These are phyloP conservation scores for Chaenogobius annularis DNA, from an alignment of 2,113 vertebrate genomes.

Conservation along the genomic window DNA sequence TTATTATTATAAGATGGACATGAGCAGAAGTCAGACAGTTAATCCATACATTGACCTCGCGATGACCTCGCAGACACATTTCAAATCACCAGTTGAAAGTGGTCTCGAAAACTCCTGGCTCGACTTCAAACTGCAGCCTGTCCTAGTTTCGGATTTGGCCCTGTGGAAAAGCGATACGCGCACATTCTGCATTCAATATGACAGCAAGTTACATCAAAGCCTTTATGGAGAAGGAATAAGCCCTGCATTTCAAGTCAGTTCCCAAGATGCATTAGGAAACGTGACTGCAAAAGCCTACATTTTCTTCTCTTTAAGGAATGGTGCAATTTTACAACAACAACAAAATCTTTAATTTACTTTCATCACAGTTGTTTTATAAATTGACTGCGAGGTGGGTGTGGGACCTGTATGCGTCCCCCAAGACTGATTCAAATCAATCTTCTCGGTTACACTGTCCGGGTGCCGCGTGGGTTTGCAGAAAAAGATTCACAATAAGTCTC, in stretches of 20 bases:
- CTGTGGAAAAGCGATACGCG: conserved; percentile 40
- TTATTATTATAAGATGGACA: conserved; percentile 36
- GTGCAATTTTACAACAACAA: too few relatives aligned
- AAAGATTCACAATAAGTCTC: too few relatives aligned
- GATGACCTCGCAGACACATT: conserved; percentile 27
- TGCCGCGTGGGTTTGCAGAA: too few relatives aligned
- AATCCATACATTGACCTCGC: conserved; percentile 42
- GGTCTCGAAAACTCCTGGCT: conserved; percentile 26
- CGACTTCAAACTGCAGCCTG: conserved; percentile 18
- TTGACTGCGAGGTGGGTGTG: too few relatives aligned
- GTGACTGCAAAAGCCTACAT: neutral
- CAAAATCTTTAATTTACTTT: too few relatives aligned
- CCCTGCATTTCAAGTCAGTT: conserved; percentile 12
- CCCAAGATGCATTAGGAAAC: neutral
- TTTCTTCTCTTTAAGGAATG: neutral
- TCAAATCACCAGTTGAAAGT: neutral
- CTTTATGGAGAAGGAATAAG: conserved; percentile 22
- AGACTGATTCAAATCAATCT: too few relatives aligned
- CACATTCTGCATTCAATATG: conserved; percentile 21
- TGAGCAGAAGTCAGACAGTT: conserved; percentile 28
- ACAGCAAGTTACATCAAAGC: conserved; percentile 23
- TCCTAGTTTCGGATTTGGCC: conserved; percentile 27
- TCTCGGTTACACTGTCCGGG: too few relatives aligned
- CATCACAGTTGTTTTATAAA: too few relatives aligned
- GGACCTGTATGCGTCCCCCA: too few relatives aligned